Percentiles rank a stretch among this genome's conserved stretches.
Conservation (phyloP, 2,113 vertebrate species). For the Rutilus rutilus region DNA sequence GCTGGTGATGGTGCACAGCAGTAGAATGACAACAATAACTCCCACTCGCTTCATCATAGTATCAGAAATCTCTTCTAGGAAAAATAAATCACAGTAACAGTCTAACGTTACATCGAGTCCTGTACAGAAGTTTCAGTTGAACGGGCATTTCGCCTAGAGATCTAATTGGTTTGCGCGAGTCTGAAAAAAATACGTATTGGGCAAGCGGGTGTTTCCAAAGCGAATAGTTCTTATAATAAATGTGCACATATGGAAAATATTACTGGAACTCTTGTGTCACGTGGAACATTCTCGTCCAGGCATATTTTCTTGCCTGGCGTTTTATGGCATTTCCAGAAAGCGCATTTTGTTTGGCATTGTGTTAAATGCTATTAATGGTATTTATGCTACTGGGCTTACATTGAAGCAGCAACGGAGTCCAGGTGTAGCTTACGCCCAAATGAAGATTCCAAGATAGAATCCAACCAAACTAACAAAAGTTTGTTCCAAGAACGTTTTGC, state of each 20-base stretch:
- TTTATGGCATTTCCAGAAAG: conserved; percentile 37
- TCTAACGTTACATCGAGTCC: neutral
- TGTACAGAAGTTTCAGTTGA: neutral
- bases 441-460: neutral
- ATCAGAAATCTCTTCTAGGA: neutral
- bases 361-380: neutral
- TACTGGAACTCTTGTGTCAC: conserved; percentile 68
- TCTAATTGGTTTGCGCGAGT: neutral
- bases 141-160: neutral
- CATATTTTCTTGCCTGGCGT: conserved; percentile 29
- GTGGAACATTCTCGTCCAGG: conserved; percentile 58
- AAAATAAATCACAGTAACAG: neutral
- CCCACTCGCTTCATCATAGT: conserved; percentile 49
- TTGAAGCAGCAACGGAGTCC: neutral
- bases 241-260: conserved; percentile 76
- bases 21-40: conserved; percentile 47
- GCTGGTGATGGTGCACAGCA: conserved; percentile 26
- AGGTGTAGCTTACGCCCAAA: neutral
- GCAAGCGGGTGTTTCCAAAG: conserved; percentile 62
- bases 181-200: conserved; percentile 48
- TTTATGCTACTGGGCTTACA: neutral
- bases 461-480: too few species aligned
- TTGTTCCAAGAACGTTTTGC: too few species aligned
- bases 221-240: conserved; percentile 58
- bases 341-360: conserved; percentile 23